phyloP scores from a whole-genome alignment of 1,140 invertebrate species.

The Neuroterus valhalla region DNA sequence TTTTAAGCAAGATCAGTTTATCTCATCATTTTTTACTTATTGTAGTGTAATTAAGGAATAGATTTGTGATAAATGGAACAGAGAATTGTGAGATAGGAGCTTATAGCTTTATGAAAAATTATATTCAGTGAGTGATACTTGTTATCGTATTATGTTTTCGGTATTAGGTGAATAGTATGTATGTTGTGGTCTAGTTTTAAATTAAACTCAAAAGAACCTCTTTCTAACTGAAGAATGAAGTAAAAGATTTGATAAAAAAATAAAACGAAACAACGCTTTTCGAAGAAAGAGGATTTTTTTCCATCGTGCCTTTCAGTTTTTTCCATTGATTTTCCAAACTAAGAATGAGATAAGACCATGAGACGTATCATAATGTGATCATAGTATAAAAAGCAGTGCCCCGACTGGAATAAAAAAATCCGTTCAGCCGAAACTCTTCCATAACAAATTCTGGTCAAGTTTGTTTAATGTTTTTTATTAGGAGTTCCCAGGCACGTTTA shows the following conservation, averaged over 20 bases:
- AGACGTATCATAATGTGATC: slow-evolving; percentile 23
- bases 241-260: neutral
- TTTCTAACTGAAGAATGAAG: neutral
- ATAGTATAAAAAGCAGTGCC: slow-evolving; percentile 48
- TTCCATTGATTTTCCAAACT: neutral
- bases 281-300: too few species aligned
- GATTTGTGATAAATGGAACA: slow-evolving; percentile 43
- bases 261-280: neutral
- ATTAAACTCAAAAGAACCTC: neutral
- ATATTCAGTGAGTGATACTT: slow-evolving; percentile 25
- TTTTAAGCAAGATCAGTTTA: too few species aligned
- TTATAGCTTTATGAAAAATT: slow-evolving; percentile 15
- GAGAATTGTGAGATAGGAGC: neutral
- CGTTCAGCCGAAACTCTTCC: slow-evolving; percentile 72
- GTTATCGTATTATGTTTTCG: slow-evolving; percentile 17
- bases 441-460: slow-evolving; percentile 76
- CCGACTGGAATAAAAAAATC: slow-evolving; percentile 67
- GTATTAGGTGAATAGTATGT: slow-evolving; percentile 15
- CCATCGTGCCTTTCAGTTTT: slow-evolving; percentile 10
- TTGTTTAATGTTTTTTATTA: slow-evolving; percentile 75
- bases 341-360: neutral
- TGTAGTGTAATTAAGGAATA: slow-evolving; percentile 33
- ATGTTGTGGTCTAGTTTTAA: neutral
- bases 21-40: too few species aligned
- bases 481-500: slow-evolving; percentile 68